These are phyloP conservation scores for Gambusia holbrooki DNA, from an alignment of 2,113 vertebrate species.

Conservation along the genomic window DNA sequence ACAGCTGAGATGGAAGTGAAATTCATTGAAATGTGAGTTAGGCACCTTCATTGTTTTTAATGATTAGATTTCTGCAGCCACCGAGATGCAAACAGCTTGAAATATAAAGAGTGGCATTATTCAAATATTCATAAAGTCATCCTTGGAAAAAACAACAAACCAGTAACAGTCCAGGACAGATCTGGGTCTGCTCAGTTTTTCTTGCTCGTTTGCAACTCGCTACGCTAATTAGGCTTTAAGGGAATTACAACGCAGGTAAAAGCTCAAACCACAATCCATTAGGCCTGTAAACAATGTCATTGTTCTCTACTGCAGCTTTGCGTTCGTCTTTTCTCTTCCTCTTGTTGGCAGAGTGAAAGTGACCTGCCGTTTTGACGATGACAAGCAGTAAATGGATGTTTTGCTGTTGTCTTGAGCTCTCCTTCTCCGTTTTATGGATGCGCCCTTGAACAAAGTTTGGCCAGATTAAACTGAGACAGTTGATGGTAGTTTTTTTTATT, in stretches of 20 bases:
- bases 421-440: conserved; percentile 13
- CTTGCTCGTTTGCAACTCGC: conserved; percentile 3
- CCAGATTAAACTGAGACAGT: conserved; percentile 41
- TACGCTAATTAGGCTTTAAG: conserved; percentile 23
- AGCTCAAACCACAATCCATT: conserved; percentile 8
- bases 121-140: not conserved
- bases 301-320: conserved; percentile 11
- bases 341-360: not conserved
- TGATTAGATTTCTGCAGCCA: not conserved
- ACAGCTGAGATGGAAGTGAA: not conserved
- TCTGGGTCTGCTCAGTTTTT: not conserved
- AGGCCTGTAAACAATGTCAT: conserved; percentile 18
- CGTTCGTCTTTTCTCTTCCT: not conserved
- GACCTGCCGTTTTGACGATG: conserved; percentile 49
- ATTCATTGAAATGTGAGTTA: not conserved
- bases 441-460: conserved; percentile 38
- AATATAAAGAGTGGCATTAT: not conserved
- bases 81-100: not conserved
- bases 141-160: not conserved
- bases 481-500: conserved; percentile 17
- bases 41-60: conserved; percentile 2
- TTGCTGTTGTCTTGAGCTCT: conserved; percentile 30
- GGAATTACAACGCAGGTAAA: conserved; percentile 6
- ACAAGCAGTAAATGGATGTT: conserved; percentile 44
- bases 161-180: not conserved